A percentile compares a stretch with the other conserved stretches of the same genome.
Evolutionary conservation across 2,113 vertebrate genomes (phyloP).

Genomic region (Anas platyrhynchos): DNA sequence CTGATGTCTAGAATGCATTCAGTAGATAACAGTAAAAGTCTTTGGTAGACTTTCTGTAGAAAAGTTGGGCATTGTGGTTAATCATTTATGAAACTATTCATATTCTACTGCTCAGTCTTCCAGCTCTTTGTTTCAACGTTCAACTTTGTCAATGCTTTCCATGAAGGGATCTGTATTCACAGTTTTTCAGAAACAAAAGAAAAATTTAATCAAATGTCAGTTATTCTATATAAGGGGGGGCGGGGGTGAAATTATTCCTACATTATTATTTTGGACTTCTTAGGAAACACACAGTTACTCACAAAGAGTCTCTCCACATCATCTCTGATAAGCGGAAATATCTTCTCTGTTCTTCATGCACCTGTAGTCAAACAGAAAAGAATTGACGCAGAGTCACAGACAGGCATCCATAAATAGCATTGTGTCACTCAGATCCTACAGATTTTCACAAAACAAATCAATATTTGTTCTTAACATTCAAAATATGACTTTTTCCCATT

Average conservation of each 20-base stretch:
- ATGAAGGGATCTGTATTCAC: not conserved
- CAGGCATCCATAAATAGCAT: not conserved
- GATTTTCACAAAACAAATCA: not conserved
- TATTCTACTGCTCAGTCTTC: not conserved
- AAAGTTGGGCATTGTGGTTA: not conserved
- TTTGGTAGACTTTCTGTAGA: not conserved
- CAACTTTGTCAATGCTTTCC: not conserved
- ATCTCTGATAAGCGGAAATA: slow-evolving; percentile 50
- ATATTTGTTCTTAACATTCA: not conserved
- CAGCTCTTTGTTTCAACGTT: not conserved
- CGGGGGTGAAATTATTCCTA: not conserved
- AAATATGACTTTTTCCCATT: not conserved
- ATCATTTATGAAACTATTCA: not conserved
- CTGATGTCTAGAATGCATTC: not conserved
- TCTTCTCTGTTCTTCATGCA: slow-evolving; percentile 59
- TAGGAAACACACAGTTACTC: slow-evolving; percentile 46
- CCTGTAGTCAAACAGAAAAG: slow-evolving; percentile 64
- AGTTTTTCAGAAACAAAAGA: not conserved
- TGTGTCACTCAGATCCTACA: not conserved
- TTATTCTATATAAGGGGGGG: not conserved
- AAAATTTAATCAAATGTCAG: not conserved
- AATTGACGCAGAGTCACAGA: slow-evolving; percentile 27
- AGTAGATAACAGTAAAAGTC: not conserved
- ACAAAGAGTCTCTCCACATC: slow-evolving; percentile 76
- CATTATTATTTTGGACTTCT: not conserved